These are phyloP conservation scores for Embidobia sp. DNA, from an alignment of 2,888 invertebrate species.

Conservation along the genomic window DNA sequence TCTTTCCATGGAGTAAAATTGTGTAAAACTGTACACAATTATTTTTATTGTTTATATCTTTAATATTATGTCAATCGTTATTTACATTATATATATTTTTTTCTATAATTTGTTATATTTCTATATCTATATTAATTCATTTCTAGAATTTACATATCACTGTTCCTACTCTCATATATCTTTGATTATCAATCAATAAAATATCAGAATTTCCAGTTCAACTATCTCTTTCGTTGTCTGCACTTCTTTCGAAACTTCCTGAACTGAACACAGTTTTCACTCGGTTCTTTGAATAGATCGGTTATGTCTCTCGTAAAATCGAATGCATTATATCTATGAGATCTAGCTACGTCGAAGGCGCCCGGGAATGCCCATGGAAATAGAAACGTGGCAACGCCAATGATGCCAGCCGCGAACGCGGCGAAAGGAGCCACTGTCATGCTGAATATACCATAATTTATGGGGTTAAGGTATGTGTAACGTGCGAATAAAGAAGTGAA, in stretches of 20 bases:
- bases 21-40: too few relatives aligned
- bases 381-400: conserved; percentile 85
- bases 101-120: too few relatives aligned
- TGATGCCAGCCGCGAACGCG: conserved; percentile 84
- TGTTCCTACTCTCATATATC: too few relatives aligned
- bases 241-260: conserved; percentile 76
- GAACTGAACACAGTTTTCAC: conserved; percentile 64
- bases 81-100: too few relatives aligned
- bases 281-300: conserved; percentile 71
- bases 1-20: too few relatives aligned
- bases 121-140: too few relatives aligned
- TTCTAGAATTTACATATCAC: too few relatives aligned
- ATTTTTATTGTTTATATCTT: too few relatives aligned
- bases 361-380: conserved; percentile 86
- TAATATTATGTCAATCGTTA: too few relatives aligned
- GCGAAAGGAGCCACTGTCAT: conserved; percentile 85
- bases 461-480: conserved; percentile 84
- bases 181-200: not conserved
- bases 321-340: conserved; percentile 38
- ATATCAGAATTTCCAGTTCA: not conserved
- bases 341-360: conserved; percentile 75
- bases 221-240: conserved; percentile 74
- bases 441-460: conserved; percentile 84
- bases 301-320: conserved; percentile 71
- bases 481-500: conserved; percentile 83